A percentile compares a stretch with the other conserved stretches of the same genome.
phyloP scores from a whole-genome alignment of 2,888 invertebrate genomes.

The Callyntrura guangdongensis region DNA sequence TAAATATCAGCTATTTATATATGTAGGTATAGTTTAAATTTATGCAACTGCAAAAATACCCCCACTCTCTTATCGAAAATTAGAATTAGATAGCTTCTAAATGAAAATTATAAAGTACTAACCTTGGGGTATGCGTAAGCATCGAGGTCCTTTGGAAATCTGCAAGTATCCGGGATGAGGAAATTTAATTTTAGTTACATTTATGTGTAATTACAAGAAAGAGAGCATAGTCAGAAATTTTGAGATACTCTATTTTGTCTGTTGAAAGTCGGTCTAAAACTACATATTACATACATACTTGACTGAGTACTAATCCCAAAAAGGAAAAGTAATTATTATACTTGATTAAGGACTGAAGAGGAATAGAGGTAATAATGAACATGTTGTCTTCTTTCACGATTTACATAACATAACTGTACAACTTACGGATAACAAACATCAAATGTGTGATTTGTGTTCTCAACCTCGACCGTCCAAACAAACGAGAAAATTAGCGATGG shows the following conservation, averaged over 20 bases:
- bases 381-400: neutral
- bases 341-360: neutral
- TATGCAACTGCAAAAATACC: too few relatives aligned
- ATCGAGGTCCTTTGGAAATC: slow-evolving; percentile 64
- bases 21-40: too few relatives aligned
- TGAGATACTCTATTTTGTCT: too few relatives aligned
- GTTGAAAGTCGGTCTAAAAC: too few relatives aligned
- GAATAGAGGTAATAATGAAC: neutral
- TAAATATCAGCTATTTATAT: too few relatives aligned
- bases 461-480: slow-evolving; percentile 86
- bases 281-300: too few relatives aligned
- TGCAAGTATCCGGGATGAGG: neutral
- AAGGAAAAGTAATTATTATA: too few relatives aligned
- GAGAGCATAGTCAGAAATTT: neutral
- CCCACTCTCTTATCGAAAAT: too few relatives aligned
- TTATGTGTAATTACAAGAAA: neutral
- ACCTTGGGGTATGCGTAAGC: slow-evolving; percentile 70
- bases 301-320: too few relatives aligned
- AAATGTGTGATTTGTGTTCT: slow-evolving; percentile 86
- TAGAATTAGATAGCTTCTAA: too few relatives aligned
- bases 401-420: neutral
- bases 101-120: too few relatives aligned
- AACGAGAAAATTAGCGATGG: slow-evolving; percentile 92
- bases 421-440: slow-evolving; percentile 90
- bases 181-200: neutral